Base-by-base conservation (phyloP, 2,113 vertebrate genomes). In the Bujurquina vittata region DNA sequence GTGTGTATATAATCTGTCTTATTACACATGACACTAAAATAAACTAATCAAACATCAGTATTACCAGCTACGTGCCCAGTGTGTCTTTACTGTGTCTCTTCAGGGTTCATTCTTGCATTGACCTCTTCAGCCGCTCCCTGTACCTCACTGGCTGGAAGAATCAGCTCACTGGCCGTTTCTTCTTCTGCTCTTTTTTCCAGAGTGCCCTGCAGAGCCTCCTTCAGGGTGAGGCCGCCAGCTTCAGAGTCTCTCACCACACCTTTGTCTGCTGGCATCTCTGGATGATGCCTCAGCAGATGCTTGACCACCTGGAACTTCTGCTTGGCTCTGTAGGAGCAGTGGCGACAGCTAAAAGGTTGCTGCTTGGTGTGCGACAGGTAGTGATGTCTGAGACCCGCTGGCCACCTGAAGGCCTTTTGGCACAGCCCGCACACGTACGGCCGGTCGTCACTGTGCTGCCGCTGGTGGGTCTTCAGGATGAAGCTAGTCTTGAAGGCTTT, bases 401-500 rank as follows among this genome's bases (percentile, higher is more conserved):
- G 97, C 98, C 98, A 99, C 75, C 98, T 96, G 95, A 99, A 99
- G 23, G 96, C 95, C 9, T 97, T 96, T 69, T 90, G 94, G 6
- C 98, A 99, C 81, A 96, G 72, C 0, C 96, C 96, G 86, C 98
- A 99, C 14, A 95, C 86, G 0, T 98, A 98, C 0, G 97, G 96
- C 40, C 97, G 97, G 15, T 96, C 97, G 43, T 97, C 97, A 0
- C 97, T 97, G 94, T 99, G 98, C 85, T 98, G 98, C 83, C 96
- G 96, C 87, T 99, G 96, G 91, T 99, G 98, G 10, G 97, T 99
- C 89, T 97, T 97, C 74, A 99, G 96, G 40, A 99, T 96, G 86
- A 98, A 99, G 77, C 95, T 96, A 0, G 98, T 99, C 92, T 99
- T 99, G 94, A 99, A 99, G 84, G 97, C 97, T 88, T 99, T 99